Base-by-base conservation (phyloP, 2,113 vertebrate genomes). In the Tachysurus vachellii region DNA sequence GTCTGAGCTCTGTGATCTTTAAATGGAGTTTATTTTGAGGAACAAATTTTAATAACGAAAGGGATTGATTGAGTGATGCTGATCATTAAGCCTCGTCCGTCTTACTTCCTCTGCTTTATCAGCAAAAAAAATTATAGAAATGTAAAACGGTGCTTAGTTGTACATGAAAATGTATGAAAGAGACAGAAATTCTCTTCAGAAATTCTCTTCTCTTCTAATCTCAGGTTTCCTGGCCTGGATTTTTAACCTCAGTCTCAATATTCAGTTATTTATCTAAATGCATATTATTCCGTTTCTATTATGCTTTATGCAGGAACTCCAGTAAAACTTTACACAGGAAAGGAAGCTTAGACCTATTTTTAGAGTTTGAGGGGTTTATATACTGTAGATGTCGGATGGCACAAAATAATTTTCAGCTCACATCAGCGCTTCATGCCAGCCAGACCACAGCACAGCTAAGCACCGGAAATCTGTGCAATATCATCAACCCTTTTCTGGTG, bases 381-480 rank as follows among this genome's bases (percentile, higher is more conserved):
- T 16, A n/a, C n/a, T n/a, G 6, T 47, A 54, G 14, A 17, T 28
- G 50, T 28, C 26, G 54, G 9, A 50, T 50, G n/a, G 26, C 47
- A 54, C 26, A 17, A 77, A 77, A 17, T 77, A 54, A 9, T 77
- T 77, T 16, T 77, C 47, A 28, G 47, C 47, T 77, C 44, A 53
- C 5, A 54, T 53, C 50, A 54, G 26, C 14, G n/a, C 3, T 14
- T 26, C 73, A 77, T 54, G 26, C 6, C 26, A 77, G 12, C 26
- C 47, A n/a, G 12, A 6, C 75, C 75, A 17, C 26, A 77, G 75
- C 75, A 77, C 75, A 77, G 50, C 73, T 76, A 28, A 77, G 54
- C 21, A 14, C 75, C 42, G 19, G 19, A 81, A 42, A 81, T 82
- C 80, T 14, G 36, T 62, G 36, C 44, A 17, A 31, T 36, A 36